phyloP scores from a whole-genome alignment of 2,797 vertebrate species.

The Premnoplex brunnescens region DNA sequence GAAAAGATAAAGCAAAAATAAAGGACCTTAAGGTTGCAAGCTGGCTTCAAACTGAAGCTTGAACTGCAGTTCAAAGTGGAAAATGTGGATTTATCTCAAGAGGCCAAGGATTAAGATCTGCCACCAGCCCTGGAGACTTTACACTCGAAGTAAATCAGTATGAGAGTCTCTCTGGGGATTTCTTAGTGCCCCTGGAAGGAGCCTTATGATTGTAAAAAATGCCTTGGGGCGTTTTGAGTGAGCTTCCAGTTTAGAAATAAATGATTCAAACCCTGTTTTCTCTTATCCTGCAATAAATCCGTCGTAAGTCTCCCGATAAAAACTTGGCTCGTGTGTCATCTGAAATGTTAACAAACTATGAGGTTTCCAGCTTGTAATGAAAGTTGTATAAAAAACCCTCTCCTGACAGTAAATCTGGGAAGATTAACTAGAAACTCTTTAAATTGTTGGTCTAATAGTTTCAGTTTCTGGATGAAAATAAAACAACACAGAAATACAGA shows the following conservation, averaged over 20 bases:
- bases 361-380: not conserved
- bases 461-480: not conserved
- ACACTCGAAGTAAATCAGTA: conserved; percentile 6
- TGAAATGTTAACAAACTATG: not conserved
- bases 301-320: not conserved
- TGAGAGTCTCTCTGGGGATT: not conserved
- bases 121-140: conserved; percentile 29
- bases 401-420: not conserved
- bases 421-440: not conserved
- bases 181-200: not conserved
- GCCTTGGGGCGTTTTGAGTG: not conserved
- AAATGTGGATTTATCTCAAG: conserved; percentile 35
- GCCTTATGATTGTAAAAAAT: not conserved
- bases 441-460: not conserved
- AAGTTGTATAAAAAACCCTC: not conserved
- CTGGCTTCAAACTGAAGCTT: not conserved
- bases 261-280: not conserved
- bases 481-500: not conserved
- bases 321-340: not conserved
- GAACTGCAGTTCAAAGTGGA: conserved; percentile 19
- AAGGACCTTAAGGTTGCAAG: not conserved
- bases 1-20: not conserved
- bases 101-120: conserved; percentile 30
- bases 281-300: conserved; percentile 9
- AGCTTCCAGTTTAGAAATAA: conserved; percentile 20